Evolutionary conservation across 2,113 vertebrate species (phyloP).

Genomic region (Lepisosteus oculatus): DNA sequence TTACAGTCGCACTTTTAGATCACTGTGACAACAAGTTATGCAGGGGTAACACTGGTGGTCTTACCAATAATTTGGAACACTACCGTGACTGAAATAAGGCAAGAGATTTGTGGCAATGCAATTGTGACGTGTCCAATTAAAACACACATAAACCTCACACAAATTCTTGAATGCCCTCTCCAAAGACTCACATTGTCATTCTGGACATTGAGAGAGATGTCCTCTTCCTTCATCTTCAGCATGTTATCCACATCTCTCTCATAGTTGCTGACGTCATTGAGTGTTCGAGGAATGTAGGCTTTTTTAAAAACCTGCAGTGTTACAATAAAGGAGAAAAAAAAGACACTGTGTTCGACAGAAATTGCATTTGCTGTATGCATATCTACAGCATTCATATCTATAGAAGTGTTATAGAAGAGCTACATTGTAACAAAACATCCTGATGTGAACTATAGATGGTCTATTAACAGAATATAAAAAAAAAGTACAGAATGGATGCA

Average conservation of each 20-base stretch:
- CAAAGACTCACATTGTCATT: constrained; percentile 76
- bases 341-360: background rate
- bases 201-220: constrained; percentile 62
- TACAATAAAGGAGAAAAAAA: constrained; percentile 17
- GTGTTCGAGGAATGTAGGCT: constrained; percentile 90
- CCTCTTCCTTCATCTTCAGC: constrained; percentile 74
- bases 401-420: no score
- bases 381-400: background rate
- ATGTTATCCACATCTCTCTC: constrained; percentile 83
- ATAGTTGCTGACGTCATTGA: constrained; percentile 87
- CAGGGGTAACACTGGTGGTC: background rate
- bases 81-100: no score
- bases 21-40: constrained; percentile 18
- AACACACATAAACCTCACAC: no score
- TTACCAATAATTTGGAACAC: background rate
- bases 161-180: no score
- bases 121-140: no score
- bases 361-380: background rate
- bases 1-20: no score
- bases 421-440: no score
- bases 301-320: constrained; percentile 84
- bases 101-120: no score
- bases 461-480: no score
- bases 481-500: no score
- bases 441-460: no score